Evolutionary conservation across 64 coral and sea anemone species (phyloP).

Genomic region (Montipora capricornis): DNA sequence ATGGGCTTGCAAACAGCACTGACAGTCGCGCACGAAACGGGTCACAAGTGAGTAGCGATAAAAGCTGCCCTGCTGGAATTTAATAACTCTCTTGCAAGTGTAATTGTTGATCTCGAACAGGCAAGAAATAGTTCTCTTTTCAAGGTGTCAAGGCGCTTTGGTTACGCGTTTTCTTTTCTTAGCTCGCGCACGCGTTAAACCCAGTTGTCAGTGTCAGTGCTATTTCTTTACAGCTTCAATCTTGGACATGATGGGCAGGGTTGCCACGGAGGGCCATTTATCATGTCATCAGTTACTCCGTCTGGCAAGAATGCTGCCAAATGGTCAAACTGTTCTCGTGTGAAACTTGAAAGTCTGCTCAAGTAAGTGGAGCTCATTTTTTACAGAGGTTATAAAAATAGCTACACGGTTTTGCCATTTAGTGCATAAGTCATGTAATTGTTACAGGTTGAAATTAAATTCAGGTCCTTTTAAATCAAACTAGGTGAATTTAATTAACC

Average conservation of each 20-base stretch:
- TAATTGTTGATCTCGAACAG: too few species aligned
- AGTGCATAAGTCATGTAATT: too few species aligned
- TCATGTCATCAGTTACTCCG: background rate
- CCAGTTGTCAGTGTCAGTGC: background rate
- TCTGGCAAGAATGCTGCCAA: background rate
- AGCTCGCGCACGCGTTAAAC: too few species aligned
- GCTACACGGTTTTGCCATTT: background rate
- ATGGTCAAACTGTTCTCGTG: constrained; percentile 32
- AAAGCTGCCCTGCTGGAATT: too few species aligned
- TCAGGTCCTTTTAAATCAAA: too few species aligned
- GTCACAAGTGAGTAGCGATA: constrained; percentile 29
- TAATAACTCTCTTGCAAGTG: too few species aligned
- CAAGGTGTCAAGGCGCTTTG: too few species aligned
- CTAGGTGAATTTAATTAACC: too few species aligned
- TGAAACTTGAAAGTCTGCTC: background rate
- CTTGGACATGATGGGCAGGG: background rate
- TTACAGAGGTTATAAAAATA: background rate
- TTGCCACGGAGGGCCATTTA: background rate
- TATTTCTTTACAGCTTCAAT: background rate
- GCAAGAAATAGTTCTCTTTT: too few species aligned
- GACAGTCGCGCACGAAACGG: constrained; percentile 15
- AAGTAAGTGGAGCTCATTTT: background rate
- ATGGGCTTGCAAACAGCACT: constrained; percentile 29
- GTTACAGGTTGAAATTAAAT: too few species aligned
- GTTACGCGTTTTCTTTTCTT: too few species aligned